Percentiles rank a stretch among this genome's conserved stretches.
These are phyloP conservation scores for Prunella himalayana DNA, from an alignment of 2,113 vertebrate genomes.

Conservation along the genomic window DNA sequence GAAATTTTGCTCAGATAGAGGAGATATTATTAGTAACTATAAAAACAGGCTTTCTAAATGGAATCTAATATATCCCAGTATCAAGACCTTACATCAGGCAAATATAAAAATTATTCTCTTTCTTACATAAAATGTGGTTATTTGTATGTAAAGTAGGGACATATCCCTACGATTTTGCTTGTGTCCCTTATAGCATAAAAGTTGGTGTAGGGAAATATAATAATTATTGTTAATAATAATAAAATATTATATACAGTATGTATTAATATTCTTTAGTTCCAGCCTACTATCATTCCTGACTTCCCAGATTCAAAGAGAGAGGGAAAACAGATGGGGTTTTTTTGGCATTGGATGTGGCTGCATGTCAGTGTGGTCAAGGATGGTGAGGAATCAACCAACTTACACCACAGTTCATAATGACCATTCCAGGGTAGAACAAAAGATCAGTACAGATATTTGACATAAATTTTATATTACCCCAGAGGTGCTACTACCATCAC, in stretches of 20 bases:
- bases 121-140: neutral
- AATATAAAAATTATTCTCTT: neutral
- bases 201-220: neutral
- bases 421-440: neutral
- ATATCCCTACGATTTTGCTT: neutral
- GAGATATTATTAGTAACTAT: neutral
- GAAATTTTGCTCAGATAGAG: slow-evolving; percentile 5
- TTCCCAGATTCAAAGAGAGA: neutral
- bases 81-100: neutral
- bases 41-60: neutral
- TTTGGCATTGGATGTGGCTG: neutral
- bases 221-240: neutral
- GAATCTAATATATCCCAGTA: neutral
- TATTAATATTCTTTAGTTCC: neutral
- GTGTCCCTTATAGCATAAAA: neutral
- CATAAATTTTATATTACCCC: neutral
- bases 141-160: neutral
- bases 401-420: neutral
- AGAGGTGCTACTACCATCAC: neutral
- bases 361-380: neutral
- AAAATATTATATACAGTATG: neutral
- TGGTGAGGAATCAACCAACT: neutral
- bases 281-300: neutral
- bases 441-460: neutral
- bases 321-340: neutral